Conservation (phyloP, 2,113 vertebrate genomes). For the Athene noctua region DNA sequence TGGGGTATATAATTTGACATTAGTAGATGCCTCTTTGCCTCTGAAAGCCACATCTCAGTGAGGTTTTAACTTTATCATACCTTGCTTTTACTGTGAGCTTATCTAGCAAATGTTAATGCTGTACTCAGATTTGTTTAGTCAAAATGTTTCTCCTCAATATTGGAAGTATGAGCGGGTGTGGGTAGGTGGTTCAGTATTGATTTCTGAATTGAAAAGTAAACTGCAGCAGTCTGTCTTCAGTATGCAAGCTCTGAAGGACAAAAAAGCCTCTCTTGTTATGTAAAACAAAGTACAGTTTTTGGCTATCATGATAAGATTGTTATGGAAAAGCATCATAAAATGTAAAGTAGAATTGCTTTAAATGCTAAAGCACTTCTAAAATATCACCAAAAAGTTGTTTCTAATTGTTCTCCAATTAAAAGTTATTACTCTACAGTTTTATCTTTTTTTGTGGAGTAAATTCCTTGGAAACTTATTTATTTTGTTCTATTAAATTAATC, state of each 20-base stretch:
- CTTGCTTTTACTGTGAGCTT: background rate
- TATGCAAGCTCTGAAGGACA: background rate
- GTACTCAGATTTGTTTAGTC: background rate
- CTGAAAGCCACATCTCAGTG: background rate
- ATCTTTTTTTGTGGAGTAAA: background rate
- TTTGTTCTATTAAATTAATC: background rate
- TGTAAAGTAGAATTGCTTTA: background rate
- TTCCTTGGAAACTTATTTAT: background rate
- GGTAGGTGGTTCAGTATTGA: background rate
- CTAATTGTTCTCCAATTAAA: background rate
- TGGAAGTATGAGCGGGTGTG: rapidly evolving
- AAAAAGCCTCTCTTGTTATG: background rate
- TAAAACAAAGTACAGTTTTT: background rate
- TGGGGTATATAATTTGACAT: background rate
- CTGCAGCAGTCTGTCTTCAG: background rate
- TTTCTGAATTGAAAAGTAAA: background rate
- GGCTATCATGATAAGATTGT: background rate
- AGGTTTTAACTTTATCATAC: background rate
- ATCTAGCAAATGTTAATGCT: background rate
- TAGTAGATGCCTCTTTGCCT: background rate
- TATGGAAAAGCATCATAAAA: background rate
- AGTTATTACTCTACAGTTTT: background rate
- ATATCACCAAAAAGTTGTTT: background rate
- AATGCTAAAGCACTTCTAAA: background rate
- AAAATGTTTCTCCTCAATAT: background rate